Conservation (phyloP, 2,797 vertebrate genomes). For the Florisuga fusca region DNA sequence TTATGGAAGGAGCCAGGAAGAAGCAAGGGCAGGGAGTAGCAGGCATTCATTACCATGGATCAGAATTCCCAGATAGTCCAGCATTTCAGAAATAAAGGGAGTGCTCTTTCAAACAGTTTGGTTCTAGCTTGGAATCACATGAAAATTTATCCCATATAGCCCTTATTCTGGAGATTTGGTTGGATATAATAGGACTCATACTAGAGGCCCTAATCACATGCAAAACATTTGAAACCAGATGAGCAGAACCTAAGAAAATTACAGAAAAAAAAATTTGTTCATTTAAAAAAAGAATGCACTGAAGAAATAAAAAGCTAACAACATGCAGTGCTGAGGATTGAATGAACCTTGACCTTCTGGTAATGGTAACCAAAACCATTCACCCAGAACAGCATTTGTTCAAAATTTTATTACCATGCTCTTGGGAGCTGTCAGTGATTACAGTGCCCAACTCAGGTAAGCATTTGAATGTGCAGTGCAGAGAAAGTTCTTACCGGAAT, state of each 20-base stretch:
- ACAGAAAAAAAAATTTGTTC: background rate
- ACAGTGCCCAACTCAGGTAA: background rate
- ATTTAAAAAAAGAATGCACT: background rate
- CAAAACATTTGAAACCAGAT: background rate
- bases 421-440: background rate
- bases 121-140: background rate
- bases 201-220: background rate
- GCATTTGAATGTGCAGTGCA: background rate
- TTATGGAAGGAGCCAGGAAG: background rate
- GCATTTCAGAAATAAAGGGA: background rate
- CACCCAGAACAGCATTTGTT: background rate
- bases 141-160: background rate
- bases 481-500: background rate
- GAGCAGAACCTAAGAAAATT: background rate
- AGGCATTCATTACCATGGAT: background rate
- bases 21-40: background rate
- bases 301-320: background rate
- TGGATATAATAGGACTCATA: background rate
- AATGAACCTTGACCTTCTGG: background rate
- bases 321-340: background rate
- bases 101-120: background rate
- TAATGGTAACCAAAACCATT: background rate
- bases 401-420: background rate
- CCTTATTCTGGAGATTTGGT: background rate
- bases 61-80: background rate